Evolutionary conservation across 2,113 vertebrate genomes (phyloP), one percentile per base, ranked within the genome.

Genomic region (Thamnophis sirtalis): DNA sequence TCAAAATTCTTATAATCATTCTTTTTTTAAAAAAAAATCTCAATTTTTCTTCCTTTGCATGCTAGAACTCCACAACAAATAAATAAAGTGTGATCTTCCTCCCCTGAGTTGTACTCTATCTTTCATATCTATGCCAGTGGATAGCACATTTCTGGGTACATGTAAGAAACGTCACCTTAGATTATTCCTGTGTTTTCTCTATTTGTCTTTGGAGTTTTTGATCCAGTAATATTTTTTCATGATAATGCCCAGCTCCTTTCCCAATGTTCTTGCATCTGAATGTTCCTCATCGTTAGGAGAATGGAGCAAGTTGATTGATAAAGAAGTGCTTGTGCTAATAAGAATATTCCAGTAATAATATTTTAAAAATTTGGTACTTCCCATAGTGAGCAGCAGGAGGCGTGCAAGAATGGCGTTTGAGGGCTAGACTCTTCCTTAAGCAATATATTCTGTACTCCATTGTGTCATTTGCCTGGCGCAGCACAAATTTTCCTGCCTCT

Each of bases 261-360:
- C 91, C 38, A 93, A 92, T 94, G 93, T 94, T 92, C 89, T 88
- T 95, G 94, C 95, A 86, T 95, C 89, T 49, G 68, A 9, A 33
- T 21, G 0, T 0, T 86, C 94, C 93, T 92, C 87, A 1, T 88
- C 95, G 93, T 88, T 95, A 94, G 94, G 93, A 89, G 95, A 96
- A 96, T 94, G 95, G 96, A 93, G 92, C 93, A 88, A 85, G 91
- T 89, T 92, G 94, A 95, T 96, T 96, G 93, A 94, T 86, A 91
- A 92, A 93, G 93, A 93, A 95, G 50, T 86, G 89, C 93, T 95
- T 95, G 90, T 85, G 86, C 92, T 90, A 94, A 94, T 95, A 93
- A 89, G 63, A 55, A 94, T 88, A 90, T 96, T 97, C 96, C 95
- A 95, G 96, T 91, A 96, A 95, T 93, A 97, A 97, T 94, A 97